Conservation (phyloP, 2,113 vertebrate genomes). For the Xiphophorus hellerii region DNA sequence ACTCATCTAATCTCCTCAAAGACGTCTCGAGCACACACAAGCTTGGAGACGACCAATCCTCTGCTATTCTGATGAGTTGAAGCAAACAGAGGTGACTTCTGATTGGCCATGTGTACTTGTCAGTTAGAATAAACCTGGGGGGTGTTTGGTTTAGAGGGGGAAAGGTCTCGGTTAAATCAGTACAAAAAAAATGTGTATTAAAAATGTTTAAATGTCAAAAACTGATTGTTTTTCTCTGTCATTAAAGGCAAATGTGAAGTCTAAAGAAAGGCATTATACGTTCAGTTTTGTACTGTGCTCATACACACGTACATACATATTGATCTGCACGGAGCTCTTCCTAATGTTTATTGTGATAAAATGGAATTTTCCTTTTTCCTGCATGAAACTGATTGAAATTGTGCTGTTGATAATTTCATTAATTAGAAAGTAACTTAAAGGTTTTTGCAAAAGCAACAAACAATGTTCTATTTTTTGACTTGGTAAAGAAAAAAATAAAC, state of each 20-base stretch:
- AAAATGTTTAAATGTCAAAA: too few relatives aligned
- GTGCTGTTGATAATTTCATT: too few relatives aligned
- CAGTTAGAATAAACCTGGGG: conserved; percentile 13
- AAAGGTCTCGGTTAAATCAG: conserved; percentile 37
- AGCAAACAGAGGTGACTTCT: conserved; percentile 10
- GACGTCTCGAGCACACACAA: conserved; percentile 34
- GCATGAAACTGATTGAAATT: too few relatives aligned
- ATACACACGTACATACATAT: too few relatives aligned
- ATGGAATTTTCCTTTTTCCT: too few relatives aligned
- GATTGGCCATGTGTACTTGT: conserved; percentile 46
- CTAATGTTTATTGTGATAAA: too few relatives aligned
- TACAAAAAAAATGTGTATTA: not conserved
- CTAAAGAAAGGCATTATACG: not conserved
- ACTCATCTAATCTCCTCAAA: conserved; percentile 60
- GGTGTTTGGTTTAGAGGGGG: conserved; percentile 7
- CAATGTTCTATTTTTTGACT: too few relatives aligned
- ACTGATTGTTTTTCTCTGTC: too few relatives aligned
- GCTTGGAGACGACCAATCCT: conserved; percentile 11
- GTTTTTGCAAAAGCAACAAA: too few relatives aligned
- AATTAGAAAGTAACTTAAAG: too few relatives aligned
- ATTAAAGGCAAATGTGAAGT: too few relatives aligned
- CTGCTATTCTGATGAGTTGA: conserved; percentile 36
- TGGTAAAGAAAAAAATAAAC: conserved; percentile 4
- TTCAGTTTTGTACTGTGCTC: not conserved
- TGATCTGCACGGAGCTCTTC: too few relatives aligned